Evolutionary conservation across 2,113 vertebrate species (phyloP), one percentile per base, ranked within the genome.

Genomic region (Heptranchias perlo): DNA sequence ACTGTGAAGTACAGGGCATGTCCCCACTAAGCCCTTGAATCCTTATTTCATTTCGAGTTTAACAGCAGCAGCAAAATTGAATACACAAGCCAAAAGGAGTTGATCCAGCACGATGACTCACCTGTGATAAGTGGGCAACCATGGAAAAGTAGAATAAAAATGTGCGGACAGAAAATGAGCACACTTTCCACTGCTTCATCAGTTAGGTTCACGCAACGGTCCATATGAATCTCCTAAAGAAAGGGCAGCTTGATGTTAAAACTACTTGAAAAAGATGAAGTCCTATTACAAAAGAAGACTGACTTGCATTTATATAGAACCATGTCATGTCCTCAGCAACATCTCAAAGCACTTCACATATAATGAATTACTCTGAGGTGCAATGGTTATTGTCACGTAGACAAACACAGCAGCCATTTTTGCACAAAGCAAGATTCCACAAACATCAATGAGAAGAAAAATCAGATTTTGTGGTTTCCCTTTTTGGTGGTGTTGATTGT

Each of bases 71-170:
- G 58, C 35, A 93, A 93, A 39, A 93, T 62, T 62, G 61, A 93
- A 93, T 21, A 31, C 89, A 62, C n/a, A 47, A 21, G n/a, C 54
- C 16, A 61, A 39, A 23, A 39, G n/a, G 35, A n/a, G n/a, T 23
- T 39, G 39, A 61, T 62, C n/a, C 18, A 64, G 58, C 87, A 91
- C 11, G 94, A 54, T 96, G 89, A 97, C 96, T 96, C 95, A 99
- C 98, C 98, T 98, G 98, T 98, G 96, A 98, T 97, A 62, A 98
- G 96, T 11, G 98, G 98, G 96, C 98, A 99, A 31, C 98, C 98
- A 2, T 98, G 98, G 96, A 99, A 99, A 39, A 98, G 97, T 73
- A 99, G 97, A 96, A 98, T 98, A 65, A 97, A 96, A 96, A 98
- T 98, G 96, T 98, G 98, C 0, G 98, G 97, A 92, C 98, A 99